Conservation (phyloP, 2,113 vertebrate genomes). For the Sturnus vulgaris region DNA sequence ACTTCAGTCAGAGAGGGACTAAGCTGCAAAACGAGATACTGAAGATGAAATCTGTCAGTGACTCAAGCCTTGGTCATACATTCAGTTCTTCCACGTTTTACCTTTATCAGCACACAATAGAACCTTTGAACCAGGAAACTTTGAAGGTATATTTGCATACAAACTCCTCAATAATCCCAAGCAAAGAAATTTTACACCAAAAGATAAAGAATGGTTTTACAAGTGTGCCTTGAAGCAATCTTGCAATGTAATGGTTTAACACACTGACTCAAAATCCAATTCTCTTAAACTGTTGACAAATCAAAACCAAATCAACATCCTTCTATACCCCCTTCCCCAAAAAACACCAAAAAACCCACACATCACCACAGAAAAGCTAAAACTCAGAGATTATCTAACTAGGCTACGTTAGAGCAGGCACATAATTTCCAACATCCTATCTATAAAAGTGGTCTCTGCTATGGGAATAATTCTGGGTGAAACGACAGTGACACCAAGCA, state of each 20-base stretch:
- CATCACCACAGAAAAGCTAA: background rate
- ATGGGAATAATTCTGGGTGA: background rate
- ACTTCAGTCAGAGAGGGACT: background rate
- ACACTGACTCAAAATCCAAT: background rate
- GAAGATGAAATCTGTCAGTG: background rate
- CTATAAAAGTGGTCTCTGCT: background rate
- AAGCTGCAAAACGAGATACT: background rate
- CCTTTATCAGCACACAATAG: background rate
- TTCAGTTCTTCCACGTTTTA: background rate
- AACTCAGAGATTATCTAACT: background rate
- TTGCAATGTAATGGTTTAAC: background rate
- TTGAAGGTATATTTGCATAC: background rate
- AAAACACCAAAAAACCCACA: background rate
- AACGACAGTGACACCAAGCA: background rate
- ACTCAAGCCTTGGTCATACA: background rate
- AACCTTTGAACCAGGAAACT: conserved; percentile 25
- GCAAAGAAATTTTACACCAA: background rate
- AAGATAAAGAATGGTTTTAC: background rate
- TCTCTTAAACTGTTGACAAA: background rate
- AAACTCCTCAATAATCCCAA: background rate
- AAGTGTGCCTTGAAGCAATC: background rate
- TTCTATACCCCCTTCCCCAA: background rate
- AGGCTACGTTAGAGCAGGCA: background rate
- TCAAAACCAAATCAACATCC: background rate
- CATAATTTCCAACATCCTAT: background rate